Evolutionary conservation across 1,140 invertebrate genomes (phyloP), one percentile per base, ranked within the genome.

Genomic region (Meloidogyne hapla): DNA sequence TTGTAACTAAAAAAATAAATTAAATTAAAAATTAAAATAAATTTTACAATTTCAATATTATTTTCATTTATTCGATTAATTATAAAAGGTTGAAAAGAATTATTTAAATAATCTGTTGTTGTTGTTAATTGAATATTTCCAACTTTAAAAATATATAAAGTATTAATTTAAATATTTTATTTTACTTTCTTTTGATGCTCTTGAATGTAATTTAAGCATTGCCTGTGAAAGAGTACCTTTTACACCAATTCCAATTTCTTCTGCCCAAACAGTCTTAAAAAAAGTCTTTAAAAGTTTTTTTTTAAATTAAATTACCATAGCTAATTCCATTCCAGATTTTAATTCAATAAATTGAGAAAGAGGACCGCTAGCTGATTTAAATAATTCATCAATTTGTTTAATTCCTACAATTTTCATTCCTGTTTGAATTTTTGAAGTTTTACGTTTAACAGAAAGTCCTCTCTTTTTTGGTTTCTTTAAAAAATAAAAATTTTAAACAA

Each of bases 381-480:
- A 88, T 18, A 88, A 76, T 42, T 90, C 90, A 80, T 90, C 89
- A 38, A 89, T 82, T 56, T 84, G 78, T 82, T 88, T 89, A 18
- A 90, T 80, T 10, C 90, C 89, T 18, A 86, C 79, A 23, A 86
- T 83, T 65, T 90, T 86, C 77, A 89, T 87, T 10, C 84, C 87
- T 25, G 86, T 83, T 63, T 86, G 84, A n/a, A 83, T 62, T 72
- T 82, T 56, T 25, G 65, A 77, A 21, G 77, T 81, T 73, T 85
- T 88, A 40, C 81, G 66, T 67, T 85, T 87, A n/a, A 88, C 77
- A 75, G 84, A 78, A 87, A 87, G 76, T 81, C 81, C 81, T 81
- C 89, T 64, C 81, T 87, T 80, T 78, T 82, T 83, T 76, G 87
- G 40, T 74, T 87, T 83, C 80, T 85, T 40, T 80, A 85, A 26